Evolutionary conservation across 2,113 vertebrate genomes (phyloP), one percentile per base, ranked within the genome.

Genomic region (Poeciliopsis retropinna): DNA sequence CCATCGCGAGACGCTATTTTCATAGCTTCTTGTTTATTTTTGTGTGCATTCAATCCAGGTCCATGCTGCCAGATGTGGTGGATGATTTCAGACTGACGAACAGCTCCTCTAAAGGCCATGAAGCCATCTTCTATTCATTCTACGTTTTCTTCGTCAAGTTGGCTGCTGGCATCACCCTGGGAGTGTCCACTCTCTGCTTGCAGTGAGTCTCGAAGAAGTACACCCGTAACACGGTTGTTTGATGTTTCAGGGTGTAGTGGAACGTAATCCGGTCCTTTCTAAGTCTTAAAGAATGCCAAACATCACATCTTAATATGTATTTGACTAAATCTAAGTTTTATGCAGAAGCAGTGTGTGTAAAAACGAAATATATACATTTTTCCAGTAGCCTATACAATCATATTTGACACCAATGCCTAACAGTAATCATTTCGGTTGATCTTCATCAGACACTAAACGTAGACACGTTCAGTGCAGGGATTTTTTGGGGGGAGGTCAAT

Each of bases 101-200:
- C 87, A 96, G 94, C 67, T 93, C 89, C 72, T 92, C 68, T 0
- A 95, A 93, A 67, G 95, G 96, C 70, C 94, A 97, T 5, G 98
- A 99, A 92, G 96, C 97, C 73, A 97, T 99, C 91, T 99, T 99
- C 93, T 99, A 98, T 89, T 97, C 98, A 0, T 97, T 98, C 83
- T 99, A 97, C 0, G 95, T 98, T 75, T 98, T 99, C 90, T 97
- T 98, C 90, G 96, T 96, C 64, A 99, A 98, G 94, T 95, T 99
- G 5, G 96, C 97, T 0, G 88, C 96, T 0, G 97, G 96, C 12
- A 94, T 96, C 22, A 97, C 97, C 41, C 92, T 98, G 81, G 97
- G 98, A 88, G 96, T 98, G 89, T 99, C 98, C 86, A 96, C 96
- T 13, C 94, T 97, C 66, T 96, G 95, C 61, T 93, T 99, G 72